A percentile compares a stretch with the other conserved stretches of the same genome.
phyloP scores from a whole-genome alignment of 2,888 invertebrate species.

The Microplitis deprimator region DNA sequence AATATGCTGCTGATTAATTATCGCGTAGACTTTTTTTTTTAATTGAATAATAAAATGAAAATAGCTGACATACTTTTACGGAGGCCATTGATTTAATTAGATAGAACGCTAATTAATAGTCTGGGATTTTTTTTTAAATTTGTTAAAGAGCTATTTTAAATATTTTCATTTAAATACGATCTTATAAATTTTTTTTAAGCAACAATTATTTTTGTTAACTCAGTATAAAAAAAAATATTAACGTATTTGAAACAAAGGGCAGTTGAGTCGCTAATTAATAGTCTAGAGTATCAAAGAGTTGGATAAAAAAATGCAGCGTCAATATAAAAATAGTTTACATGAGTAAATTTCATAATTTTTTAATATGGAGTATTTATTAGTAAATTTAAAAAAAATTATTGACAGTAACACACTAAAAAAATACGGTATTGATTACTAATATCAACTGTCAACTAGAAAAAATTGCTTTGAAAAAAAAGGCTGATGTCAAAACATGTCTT shows the following conservation, averaged over 20 bases:
- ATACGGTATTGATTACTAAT: too few species aligned
- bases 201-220: too few species aligned
- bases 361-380: too few species aligned
- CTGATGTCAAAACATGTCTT: too few species aligned
- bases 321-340: not conserved
- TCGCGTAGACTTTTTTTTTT: not conserved
- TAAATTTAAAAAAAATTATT: too few species aligned
- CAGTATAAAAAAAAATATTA: too few species aligned
- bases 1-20: too few species aligned
- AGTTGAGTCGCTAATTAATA: constrained; percentile 2
- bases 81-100: not conserved
- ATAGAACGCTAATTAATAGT: not conserved
- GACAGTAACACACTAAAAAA: too few species aligned
- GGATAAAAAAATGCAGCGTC: not conserved
- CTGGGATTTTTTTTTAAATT: not conserved
- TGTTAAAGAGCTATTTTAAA: not conserved
- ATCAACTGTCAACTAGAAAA: too few species aligned
- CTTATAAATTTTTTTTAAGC: too few species aligned
- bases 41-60: not conserved
- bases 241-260: not conserved
- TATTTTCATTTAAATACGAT: not conserved
- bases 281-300: constrained; percentile 7
- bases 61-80: not conserved
- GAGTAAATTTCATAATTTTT: too few species aligned
- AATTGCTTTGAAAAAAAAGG: too few species aligned